Evolutionary conservation across 2,888 invertebrate species (phyloP).

Genomic region (Pammene aurita): DNA sequence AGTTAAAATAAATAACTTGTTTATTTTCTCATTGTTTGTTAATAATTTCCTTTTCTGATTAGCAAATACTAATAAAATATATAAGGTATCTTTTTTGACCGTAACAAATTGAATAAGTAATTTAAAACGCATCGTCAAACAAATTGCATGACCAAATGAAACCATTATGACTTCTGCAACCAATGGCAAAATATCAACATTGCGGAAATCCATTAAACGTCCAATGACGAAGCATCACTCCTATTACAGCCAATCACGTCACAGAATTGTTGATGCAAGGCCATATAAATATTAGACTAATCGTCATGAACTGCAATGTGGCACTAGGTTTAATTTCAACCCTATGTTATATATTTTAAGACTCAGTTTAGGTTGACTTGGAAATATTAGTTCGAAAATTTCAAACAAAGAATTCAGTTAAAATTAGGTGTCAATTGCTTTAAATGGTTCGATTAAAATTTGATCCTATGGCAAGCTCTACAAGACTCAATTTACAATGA

Average conservation of each 20-base stretch:
- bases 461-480: background rate
- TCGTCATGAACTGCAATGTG: background rate
- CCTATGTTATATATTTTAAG: background rate
- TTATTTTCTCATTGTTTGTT: too few relatives aligned
- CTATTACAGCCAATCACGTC: slow-evolving; percentile 33
- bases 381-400: background rate
- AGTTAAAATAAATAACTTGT: too few relatives aligned
- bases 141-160: slow-evolving; percentile 4
- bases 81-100: too few relatives aligned
- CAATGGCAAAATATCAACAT: slow-evolving; percentile 10
- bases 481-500: background rate
- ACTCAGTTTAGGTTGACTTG: background rate
- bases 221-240: slow-evolving; percentile 12
- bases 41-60: too few relatives aligned
- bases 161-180: slow-evolving; percentile 14
- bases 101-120: too few relatives aligned
- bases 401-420: background rate
- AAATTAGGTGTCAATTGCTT: background rate
- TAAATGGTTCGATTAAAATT: background rate
- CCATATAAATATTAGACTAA: background rate
- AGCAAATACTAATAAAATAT: too few relatives aligned
- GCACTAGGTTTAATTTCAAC: background rate
- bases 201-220: background rate
- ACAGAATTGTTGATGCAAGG: slow-evolving; percentile 7
- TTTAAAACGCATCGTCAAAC: background rate